phyloP scores from a whole-genome alignment of 1,140 invertebrate species.

The Cotesia vestalis region DNA sequence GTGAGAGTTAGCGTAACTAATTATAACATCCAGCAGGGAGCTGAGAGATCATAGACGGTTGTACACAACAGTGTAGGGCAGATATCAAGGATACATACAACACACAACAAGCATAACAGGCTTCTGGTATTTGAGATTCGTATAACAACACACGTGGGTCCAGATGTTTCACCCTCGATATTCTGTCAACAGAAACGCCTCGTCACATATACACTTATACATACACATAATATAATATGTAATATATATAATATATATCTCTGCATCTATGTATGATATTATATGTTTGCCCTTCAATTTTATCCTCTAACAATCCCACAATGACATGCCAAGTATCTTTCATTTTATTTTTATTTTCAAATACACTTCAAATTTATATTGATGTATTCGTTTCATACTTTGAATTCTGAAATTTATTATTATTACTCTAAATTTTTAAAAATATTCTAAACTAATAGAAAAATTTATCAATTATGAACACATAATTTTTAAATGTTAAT shows the following conservation, averaged over 20 bases:
- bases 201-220: constrained; percentile 9
- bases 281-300: background rate
- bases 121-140: constrained; percentile 37
- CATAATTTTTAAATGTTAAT: background rate
- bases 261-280: too few species aligned
- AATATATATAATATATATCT: background rate
- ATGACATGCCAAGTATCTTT: constrained; percentile 22
- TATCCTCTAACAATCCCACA: constrained; percentile 13
- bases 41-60: background rate
- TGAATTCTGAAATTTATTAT: background rate
- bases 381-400: background rate
- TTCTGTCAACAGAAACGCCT: constrained; percentile 34
- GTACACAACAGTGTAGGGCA: background rate
- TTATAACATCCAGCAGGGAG: constrained; percentile 27
- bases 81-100: background rate
- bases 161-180: constrained; percentile 34
- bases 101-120: constrained; percentile 21
- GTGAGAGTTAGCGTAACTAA: constrained; percentile 34
- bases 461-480: background rate
- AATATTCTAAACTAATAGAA: background rate
- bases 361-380: constrained; percentile 9
- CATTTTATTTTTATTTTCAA: constrained; percentile 5
- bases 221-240: background rate
- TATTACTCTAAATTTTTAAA: background rate
- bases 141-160: constrained; percentile 32